Base-by-base conservation (phyloP, 1,140 invertebrate species). In the Bombus waltoni region DNA sequence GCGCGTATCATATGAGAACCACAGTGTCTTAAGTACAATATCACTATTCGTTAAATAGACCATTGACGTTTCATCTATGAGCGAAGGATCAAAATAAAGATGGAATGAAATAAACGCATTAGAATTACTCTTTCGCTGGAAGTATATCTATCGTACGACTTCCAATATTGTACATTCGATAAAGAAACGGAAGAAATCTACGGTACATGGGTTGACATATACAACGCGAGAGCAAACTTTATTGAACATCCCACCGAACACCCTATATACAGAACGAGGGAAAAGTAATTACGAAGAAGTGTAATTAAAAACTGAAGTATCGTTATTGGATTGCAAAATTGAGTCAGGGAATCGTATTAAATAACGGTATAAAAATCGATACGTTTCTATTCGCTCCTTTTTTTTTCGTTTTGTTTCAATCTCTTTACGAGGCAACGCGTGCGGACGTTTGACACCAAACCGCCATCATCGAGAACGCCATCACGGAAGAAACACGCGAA, bases 221-320 rank as follows among this genome's bases (percentile, higher is more conserved):
- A n/a, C 59, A n/a, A 62, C 59, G n/a, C 6, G 11, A 62, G 11
- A 62, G 59, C 3, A n/a, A n/a, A 62, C 3, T 62, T 62, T n/a
- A 62, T 62, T n/a, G 59, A 62, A 28, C 59, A 62, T 28, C 59
- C 28, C 59, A 11, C 0, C 10, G 57, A 28, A 25, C 57, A 59
- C 57, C 57, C 57, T 59, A n/a, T n/a, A 62, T n/a, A 25, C 18
- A 32, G 35, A 9, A 38, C 35, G 32, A 22, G 66, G 9, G 9
- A 38, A 68, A 68, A 68, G 66, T 68, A 68, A 68, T 68, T 38
- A 68, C 32, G 38, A 18, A 32, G 66, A 68, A 68, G 38, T 68
- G 66, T 38, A 68, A 68, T 68, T 68, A 68, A 68, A 68, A 68
- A 38, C 32, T 68, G 66, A 68, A 38, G 66, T 68, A 68, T 38